Percentiles rank a stretch among this genome's conserved stretches.
phyloP scores from a whole-genome alignment of 2,797 vertebrate species.

The Oryzias dopingdopingensis region DNA sequence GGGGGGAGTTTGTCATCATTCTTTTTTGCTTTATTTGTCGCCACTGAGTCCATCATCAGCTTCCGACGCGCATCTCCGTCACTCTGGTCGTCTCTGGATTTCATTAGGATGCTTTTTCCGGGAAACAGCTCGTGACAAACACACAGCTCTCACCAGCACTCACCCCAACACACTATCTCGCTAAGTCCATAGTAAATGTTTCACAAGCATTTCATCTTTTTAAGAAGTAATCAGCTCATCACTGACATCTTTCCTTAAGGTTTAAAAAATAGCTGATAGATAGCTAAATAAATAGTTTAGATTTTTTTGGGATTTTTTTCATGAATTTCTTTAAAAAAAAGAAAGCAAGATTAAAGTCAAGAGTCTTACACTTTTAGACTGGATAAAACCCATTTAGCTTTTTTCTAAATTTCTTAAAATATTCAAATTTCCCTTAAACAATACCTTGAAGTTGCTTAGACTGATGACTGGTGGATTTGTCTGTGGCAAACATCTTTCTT shows the following conservation, averaged over 20 bases:
- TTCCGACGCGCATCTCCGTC: slow-evolving; percentile 48
- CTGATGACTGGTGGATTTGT: too few species aligned
- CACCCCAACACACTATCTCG: slow-evolving; percentile 45
- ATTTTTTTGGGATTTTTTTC: background rate
- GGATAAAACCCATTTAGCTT: too few species aligned
- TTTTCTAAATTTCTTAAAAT: too few species aligned
- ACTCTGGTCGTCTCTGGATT: slow-evolving; percentile 34
- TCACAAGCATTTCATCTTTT: background rate
- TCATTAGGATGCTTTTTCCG: slow-evolving; percentile 28
- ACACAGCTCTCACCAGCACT: slow-evolving; percentile 26
- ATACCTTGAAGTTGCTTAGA: too few species aligned
- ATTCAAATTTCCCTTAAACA: too few species aligned
- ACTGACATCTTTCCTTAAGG: background rate
- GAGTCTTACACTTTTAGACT: too few species aligned
- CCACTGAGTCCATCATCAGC: slow-evolving; percentile 39
- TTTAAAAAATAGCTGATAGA: too few species aligned
- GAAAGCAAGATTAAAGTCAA: too few species aligned
- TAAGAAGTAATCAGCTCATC: too few species aligned
- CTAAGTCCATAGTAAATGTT: slow-evolving; percentile 13
- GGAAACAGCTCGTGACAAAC: slow-evolving; percentile 53
- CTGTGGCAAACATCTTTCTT: too few species aligned
- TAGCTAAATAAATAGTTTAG: too few species aligned
- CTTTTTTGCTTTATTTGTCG: slow-evolving; percentile 36
- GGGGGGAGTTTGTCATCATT: slow-evolving; percentile 32
- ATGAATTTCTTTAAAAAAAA: too few species aligned